Percentiles rank a stretch among this genome's conserved stretches.
Evolutionary conservation across 2,797 vertebrate species (phyloP).

Genomic region (Phoeniculus purpureus): DNA sequence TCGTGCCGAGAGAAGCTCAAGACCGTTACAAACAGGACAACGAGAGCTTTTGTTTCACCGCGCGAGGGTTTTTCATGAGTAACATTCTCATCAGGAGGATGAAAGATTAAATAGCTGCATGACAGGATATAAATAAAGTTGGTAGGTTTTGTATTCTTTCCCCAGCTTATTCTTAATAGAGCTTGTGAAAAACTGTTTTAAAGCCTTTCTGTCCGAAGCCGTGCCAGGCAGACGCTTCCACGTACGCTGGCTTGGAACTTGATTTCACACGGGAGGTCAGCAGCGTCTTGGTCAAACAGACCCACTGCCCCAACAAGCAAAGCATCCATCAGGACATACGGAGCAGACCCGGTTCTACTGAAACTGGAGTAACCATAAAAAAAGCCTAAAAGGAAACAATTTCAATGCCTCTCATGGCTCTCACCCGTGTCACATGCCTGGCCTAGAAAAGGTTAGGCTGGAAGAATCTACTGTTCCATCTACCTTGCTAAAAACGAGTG

Average conservation of each 20-base stretch:
- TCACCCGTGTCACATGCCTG: neutral
- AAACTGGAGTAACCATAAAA: constrained; percentile 59
- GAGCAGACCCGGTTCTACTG: constrained; percentile 41
- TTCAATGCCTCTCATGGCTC: constrained; percentile 47
- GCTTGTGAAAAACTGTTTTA: neutral
- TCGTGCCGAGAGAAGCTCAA: neutral
- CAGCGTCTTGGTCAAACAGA: constrained; percentile 53
- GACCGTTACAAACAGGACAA: neutral
- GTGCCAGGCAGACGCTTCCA: neutral
- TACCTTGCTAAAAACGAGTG: neutral
- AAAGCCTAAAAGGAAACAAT: constrained; percentile 48
- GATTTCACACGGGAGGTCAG: constrained; percentile 58
- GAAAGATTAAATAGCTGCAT: neutral
- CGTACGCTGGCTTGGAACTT: neutral
- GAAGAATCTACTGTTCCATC: constrained; percentile 17
- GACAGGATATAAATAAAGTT: neutral
- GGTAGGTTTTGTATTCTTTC: neutral
- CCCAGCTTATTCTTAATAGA: neutral
- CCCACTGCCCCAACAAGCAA: neutral
- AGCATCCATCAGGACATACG: constrained; percentile 54
- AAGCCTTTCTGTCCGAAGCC: neutral
- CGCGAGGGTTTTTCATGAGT: neutral
- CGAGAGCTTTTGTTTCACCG: neutral
- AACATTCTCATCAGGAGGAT: constrained; percentile 1
- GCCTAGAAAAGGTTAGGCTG: constrained; percentile 22